Evolutionary conservation across 2,888 invertebrate species (phyloP).

Genomic region (Meandrusa payeni): DNA sequence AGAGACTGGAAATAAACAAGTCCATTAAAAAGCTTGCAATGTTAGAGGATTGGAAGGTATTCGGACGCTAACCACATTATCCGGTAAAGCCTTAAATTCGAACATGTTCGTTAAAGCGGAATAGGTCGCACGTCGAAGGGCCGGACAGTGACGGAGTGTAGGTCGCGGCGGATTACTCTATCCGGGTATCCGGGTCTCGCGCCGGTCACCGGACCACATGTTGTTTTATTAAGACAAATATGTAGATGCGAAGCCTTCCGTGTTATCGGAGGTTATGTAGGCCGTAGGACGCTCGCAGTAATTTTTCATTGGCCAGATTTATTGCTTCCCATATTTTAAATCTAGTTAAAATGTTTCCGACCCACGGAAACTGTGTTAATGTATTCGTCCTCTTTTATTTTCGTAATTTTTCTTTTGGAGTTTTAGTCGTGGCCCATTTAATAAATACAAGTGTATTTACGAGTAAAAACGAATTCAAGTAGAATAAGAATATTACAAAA

Average conservation of each 20-base stretch:
- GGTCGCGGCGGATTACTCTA: constrained; percentile 34
- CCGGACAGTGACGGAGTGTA: constrained; percentile 68
- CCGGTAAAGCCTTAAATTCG: constrained; percentile 57
- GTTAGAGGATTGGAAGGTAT: constrained; percentile 40
- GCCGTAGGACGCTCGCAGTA: constrained; percentile 8
- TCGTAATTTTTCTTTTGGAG: too few species aligned
- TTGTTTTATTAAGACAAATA: constrained; percentile 35
- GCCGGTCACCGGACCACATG: constrained; percentile 33
- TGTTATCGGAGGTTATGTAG: constrained; percentile 21
- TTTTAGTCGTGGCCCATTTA: too few species aligned
- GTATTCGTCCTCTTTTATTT: too few species aligned
- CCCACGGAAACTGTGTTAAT: too few species aligned
- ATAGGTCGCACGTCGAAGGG: constrained; percentile 55
- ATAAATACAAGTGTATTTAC: too few species aligned
- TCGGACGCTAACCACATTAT: constrained; percentile 42
- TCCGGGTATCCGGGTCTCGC: constrained; percentile 23
- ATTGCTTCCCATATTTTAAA: constrained; percentile 16
- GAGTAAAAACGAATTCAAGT: too few species aligned
- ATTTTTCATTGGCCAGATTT: constrained; percentile 20
- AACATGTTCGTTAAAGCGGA: constrained; percentile 69
- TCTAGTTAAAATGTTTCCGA: constrained; percentile 2
- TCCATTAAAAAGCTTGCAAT: constrained; percentile 23
- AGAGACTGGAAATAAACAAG: constrained; percentile 8
- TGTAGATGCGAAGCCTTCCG: constrained; percentile 22
- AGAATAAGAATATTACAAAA: too few species aligned